Conservation (phyloP, 2,888 invertebrate genomes). For the Euphydryas editha region DNA sequence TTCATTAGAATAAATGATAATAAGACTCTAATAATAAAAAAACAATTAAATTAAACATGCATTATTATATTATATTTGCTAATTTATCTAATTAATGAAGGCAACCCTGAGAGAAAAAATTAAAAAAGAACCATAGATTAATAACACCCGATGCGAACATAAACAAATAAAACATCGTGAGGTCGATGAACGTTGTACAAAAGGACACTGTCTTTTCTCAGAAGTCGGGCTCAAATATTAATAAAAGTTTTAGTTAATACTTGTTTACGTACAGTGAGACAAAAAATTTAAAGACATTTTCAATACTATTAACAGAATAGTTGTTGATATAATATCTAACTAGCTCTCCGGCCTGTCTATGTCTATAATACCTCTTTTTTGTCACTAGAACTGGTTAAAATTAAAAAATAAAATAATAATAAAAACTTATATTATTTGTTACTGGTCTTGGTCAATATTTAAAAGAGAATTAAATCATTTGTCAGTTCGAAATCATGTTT, state of each 20-base stretch:
- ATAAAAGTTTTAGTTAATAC: constrained; percentile 53
- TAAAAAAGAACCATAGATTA: constrained; percentile 44
- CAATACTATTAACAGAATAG: background rate
- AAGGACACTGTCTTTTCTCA: constrained; percentile 75
- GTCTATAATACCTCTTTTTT: no score
- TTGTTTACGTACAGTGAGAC: constrained; percentile 54
- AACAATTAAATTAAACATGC: background rate
- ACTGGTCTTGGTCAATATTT: no score
- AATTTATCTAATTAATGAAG: constrained; percentile 21
- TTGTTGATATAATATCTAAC: no score
- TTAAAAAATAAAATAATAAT: no score
- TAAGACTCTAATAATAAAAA: no score
- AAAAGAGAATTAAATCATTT: no score
- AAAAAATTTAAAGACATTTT: constrained; percentile 18
- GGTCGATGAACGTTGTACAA: constrained; percentile 63
- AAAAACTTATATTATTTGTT: no score
- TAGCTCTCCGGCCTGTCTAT: no score
- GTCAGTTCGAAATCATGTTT: no score
- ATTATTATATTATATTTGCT: background rate
- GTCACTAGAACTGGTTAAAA: no score
- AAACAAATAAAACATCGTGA: constrained; percentile 61
- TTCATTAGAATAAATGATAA: no score
- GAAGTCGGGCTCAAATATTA: constrained; percentile 68
- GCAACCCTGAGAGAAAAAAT: constrained; percentile 32
- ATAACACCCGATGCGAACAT: constrained; percentile 41